Evolutionary conservation across 2,113 vertebrate genomes (phyloP).

Genomic region (Callorhinus ursinus): DNA sequence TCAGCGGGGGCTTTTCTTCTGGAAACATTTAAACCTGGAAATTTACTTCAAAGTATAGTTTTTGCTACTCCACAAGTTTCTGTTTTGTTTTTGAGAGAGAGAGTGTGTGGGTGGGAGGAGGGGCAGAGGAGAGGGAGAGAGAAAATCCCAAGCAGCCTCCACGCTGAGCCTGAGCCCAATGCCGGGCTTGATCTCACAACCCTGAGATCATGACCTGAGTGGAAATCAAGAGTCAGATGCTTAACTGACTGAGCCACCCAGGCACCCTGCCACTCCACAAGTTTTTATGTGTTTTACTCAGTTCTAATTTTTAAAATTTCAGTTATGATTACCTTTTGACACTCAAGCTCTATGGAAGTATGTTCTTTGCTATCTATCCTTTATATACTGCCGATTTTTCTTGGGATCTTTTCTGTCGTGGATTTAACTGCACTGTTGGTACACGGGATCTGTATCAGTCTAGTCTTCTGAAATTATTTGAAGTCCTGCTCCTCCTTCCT

Average conservation of each 20-base stretch:
- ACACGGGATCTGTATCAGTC: background rate
- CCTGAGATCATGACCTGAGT: background rate
- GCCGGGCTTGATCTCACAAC: background rate
- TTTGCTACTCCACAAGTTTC: background rate
- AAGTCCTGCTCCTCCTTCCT: background rate
- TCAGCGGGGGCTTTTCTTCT: background rate
- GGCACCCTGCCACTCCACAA: background rate
- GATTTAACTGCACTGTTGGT: background rate
- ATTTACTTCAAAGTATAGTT: background rate
- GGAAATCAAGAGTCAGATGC: background rate
- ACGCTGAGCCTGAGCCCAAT: background rate
- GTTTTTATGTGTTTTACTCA: background rate
- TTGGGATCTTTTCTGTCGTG: background rate
- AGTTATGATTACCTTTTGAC: background rate
- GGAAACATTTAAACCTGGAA: background rate
- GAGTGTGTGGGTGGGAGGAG: background rate
- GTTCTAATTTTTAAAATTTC: background rate
- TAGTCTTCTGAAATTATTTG: background rate
- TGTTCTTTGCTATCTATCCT: background rate
- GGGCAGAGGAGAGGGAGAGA: background rate
- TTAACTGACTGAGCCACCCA: background rate
- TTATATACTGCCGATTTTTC: background rate
- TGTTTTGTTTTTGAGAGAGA: background rate
- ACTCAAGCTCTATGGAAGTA: background rate
- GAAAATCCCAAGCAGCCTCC: background rate